A percentile compares a stretch with the other conserved stretches of the same genome.
phyloP scores from a whole-genome alignment of 2,113 vertebrate species.

The Campylomormyrus tamandua region DNA sequence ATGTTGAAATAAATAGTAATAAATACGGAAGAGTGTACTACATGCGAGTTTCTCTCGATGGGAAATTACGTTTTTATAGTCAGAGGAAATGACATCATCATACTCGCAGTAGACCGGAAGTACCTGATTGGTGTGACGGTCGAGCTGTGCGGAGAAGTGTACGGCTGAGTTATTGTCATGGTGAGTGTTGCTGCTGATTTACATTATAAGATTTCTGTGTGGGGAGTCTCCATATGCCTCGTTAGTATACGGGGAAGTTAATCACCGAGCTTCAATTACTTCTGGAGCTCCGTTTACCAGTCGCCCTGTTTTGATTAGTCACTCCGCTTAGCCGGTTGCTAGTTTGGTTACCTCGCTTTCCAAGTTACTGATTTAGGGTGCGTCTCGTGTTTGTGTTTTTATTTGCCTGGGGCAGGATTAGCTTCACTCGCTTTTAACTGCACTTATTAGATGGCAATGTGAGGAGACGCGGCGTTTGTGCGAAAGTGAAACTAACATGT shows the following conservation, averaged over 20 bases:
- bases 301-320: neutral
- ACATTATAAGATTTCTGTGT: neutral
- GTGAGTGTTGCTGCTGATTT: neutral
- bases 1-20: neutral
- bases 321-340: neutral
- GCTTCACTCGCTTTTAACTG: neutral
- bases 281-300: neutral
- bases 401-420: neutral
- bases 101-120: neutral
- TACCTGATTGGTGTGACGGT: neutral
- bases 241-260: neutral
- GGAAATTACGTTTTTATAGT: neutral
- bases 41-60: neutral
- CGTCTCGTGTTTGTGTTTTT: neutral
- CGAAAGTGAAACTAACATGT: neutral
- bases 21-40: neutral
- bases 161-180: neutral
- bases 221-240: neutral
- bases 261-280: neutral
- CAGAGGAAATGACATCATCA: neutral
- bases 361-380: neutral
- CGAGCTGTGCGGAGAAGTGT: neutral
- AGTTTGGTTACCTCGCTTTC: neutral
- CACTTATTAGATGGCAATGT: neutral
- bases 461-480: neutral